Conservation (phyloP, 2,888 invertebrate genomes). For the Charanyca ferruginea region DNA sequence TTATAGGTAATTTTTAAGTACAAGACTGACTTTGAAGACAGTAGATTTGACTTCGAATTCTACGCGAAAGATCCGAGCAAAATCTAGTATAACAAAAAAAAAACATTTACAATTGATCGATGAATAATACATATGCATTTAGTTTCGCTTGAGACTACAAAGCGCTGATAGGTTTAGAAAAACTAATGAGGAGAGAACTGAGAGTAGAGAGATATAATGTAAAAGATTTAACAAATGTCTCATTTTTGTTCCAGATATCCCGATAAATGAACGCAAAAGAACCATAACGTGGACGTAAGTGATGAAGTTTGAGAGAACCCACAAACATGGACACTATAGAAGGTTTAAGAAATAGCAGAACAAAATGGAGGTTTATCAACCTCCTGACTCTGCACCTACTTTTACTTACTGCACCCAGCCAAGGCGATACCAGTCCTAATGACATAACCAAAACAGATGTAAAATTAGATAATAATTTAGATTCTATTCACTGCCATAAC, state of each 20-base stretch:
- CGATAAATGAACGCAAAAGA: constrained; percentile 66
- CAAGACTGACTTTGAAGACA: no score
- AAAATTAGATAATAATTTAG: constrained; percentile 81
- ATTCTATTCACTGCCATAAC: constrained; percentile 86
- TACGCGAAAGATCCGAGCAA: no score
- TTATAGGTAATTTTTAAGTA: no score
- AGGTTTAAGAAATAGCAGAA: constrained; percentile 74
- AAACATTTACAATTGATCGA: no score
- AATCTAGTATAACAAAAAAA: no score
- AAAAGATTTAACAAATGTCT: neutral
- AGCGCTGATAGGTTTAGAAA: no score
- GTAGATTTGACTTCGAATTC: no score
- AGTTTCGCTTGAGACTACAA: no score
- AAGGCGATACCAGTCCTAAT: constrained; percentile 76
- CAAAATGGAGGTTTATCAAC: constrained; percentile 78
- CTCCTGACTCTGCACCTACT: constrained; percentile 79
- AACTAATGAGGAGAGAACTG: no score
- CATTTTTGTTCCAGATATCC: constrained; percentile 81
- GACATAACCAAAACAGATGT: constrained; percentile 81
- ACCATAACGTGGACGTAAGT: constrained; percentile 71
- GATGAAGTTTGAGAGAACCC: constrained; percentile 80
- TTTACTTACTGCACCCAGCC: constrained; percentile 76
- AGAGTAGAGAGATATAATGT: no score
- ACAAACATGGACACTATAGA: constrained; percentile 80
- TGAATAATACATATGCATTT: no score